These are phyloP conservation scores for Pristis pectinata DNA, from an alignment of 2,797 vertebrate species.

Conservation along the genomic window DNA sequence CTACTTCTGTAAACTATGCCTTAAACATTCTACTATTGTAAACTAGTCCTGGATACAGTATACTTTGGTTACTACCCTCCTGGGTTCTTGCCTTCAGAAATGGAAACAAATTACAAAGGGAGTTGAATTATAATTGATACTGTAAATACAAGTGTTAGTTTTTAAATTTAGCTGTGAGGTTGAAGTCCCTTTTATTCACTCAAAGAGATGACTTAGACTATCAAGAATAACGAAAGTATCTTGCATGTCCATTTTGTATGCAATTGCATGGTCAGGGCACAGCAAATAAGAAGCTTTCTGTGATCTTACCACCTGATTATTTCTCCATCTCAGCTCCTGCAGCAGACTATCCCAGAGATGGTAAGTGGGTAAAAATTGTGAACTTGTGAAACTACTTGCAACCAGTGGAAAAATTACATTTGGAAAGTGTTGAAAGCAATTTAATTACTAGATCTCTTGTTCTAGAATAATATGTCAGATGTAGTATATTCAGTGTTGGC, in stretches of 20 bases:
- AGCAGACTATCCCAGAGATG: neutral
- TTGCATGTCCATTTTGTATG: neutral
- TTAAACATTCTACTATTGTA: no score
- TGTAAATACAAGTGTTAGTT: neutral
- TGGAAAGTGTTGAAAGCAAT: neutral
- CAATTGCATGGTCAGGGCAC: neutral
- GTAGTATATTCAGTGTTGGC: neutral
- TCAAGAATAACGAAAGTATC: neutral
- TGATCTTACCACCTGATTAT: neutral
- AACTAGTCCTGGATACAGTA: no score
- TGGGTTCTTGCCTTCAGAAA: neutral
- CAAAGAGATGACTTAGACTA: neutral
- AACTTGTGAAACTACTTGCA: neutral
- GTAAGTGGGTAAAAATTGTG: neutral
- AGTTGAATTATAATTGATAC: neutral
- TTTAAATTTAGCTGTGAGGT: neutral
- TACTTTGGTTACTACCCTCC: neutral
- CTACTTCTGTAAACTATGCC: no score
- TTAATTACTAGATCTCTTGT: neutral
- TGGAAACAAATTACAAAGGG: neutral
- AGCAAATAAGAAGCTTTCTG: neutral
- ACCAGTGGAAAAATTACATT: neutral
- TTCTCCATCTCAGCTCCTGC: neutral
- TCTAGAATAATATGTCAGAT: neutral
- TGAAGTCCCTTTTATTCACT: neutral